phyloP scores from a whole-genome alignment of 2,888 invertebrate genomes.

The Selenia dentaria region DNA sequence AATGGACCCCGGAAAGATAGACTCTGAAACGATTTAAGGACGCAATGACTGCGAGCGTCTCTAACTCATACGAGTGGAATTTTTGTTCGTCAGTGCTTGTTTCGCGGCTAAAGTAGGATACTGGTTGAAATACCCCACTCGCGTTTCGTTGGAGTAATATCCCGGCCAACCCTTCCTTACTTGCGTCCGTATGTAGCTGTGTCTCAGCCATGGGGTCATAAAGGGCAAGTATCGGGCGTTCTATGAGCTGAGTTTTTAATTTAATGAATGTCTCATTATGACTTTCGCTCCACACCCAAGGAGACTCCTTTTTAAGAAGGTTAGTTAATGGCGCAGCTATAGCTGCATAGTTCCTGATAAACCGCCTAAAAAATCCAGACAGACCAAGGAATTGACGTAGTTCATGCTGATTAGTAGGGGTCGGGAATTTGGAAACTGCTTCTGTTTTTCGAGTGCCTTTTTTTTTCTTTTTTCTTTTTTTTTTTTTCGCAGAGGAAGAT shows the following conservation, averaged over 20 bases:
- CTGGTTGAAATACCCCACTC: no score
- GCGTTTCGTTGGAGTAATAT: slow-evolving; percentile 49
- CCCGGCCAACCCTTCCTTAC: slow-evolving; percentile 40
- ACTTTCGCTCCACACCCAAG: neutral
- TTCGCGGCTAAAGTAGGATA: no score
- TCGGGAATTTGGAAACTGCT: slow-evolving; percentile 30
- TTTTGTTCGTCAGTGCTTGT: no score
- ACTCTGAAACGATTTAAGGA: no score
- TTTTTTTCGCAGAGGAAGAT: no score
- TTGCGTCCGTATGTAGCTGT: slow-evolving; percentile 52
- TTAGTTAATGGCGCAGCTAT: slow-evolving; percentile 36
- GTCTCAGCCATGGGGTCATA: slow-evolving; percentile 37
- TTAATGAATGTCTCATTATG: slow-evolving; percentile 29
- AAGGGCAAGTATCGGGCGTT: slow-evolving; percentile 40
- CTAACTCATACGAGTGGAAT: no score
- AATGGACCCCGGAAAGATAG: no score
- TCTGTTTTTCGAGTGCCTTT: no score
- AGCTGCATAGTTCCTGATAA: no score
- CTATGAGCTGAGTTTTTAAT: slow-evolving; percentile 34
- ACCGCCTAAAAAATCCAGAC: slow-evolving; percentile 42
- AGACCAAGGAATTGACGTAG: slow-evolving; percentile 42
- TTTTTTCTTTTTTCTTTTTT: no score
- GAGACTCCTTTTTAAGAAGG: neutral
- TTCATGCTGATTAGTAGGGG: slow-evolving; percentile 33
- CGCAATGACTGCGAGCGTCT: no score